Evolutionary conservation across 2,113 vertebrate species (phyloP).

Genomic region (Gallinago undulata): DNA sequence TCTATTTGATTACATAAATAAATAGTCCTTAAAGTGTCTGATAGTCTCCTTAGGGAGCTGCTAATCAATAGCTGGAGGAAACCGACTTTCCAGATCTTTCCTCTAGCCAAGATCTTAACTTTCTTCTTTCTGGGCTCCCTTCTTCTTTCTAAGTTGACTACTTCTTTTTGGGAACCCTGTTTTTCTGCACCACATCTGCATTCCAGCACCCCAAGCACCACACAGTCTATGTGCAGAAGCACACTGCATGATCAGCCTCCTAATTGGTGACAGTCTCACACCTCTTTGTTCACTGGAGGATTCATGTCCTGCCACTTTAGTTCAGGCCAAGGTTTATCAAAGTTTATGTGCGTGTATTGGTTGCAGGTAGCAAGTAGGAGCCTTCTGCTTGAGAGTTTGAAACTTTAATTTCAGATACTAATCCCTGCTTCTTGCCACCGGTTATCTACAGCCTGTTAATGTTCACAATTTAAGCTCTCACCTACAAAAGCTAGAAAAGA

Average conservation of each 20-base stretch:
- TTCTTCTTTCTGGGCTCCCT: neutral
- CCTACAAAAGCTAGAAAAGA: neutral
- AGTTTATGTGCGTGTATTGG: neutral
- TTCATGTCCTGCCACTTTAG: neutral
- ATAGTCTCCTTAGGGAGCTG: neutral
- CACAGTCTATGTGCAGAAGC: neutral
- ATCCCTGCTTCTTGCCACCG: neutral
- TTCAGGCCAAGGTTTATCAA: neutral
- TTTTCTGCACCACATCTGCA: neutral
- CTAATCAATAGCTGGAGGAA: neutral
- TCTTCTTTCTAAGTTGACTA: neutral
- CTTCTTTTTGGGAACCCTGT: neutral
- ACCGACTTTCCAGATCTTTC: neutral
- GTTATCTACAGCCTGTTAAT: neutral
- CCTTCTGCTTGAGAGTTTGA: neutral
- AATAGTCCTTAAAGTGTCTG: neutral
- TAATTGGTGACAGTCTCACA: neutral
- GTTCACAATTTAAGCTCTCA: neutral
- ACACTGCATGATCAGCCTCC: neutral
- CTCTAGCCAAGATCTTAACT: neutral
- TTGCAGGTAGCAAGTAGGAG: neutral
- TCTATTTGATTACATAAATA: neutral
- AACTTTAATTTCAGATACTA: neutral
- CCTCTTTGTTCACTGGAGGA: neutral
- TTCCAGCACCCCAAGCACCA: neutral